phyloP scores from a whole-genome alignment of 2,113 vertebrate genomes.

The Heterocephalus glaber region DNA sequence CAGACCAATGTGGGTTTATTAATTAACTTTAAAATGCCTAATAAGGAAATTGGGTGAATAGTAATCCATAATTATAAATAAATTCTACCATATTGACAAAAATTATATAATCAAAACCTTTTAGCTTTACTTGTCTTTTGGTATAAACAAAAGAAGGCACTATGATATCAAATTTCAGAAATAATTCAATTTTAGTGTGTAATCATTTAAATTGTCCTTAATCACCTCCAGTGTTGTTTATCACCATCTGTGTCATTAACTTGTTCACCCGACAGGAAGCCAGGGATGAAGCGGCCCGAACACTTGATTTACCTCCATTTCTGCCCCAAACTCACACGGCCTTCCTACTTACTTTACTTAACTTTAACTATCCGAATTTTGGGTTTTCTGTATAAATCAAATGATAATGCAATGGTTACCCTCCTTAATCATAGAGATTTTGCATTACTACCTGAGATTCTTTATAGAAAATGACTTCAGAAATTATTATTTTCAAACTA shows the following conservation, averaged over 20 bases:
- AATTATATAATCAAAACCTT: constrained; percentile 20
- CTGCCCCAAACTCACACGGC: not conserved
- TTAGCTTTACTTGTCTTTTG: constrained; percentile 19
- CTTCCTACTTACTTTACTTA: not conserved
- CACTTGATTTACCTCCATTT: not conserved
- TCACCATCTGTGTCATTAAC: not conserved
- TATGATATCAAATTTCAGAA: constrained; percentile 4
- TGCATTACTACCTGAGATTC: not conserved
- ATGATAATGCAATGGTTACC: not conserved
- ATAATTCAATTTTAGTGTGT: not conserved
- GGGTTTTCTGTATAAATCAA: not conserved
- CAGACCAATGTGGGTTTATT: not conserved
- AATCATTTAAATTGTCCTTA: not conserved
- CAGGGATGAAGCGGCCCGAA: not conserved
- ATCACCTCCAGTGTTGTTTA: not conserved
- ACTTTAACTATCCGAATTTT: not conserved
- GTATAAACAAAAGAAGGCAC: not conserved
- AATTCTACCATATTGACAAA: constrained; percentile 25
- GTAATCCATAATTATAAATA: constrained; percentile 51
- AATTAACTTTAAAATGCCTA: constrained; percentile 36
- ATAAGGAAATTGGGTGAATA: constrained; percentile 48
- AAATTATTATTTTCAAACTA: not conserved
- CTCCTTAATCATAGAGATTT: not conserved
- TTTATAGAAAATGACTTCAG: not conserved
- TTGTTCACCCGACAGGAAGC: not conserved